Conservation (phyloP, 2,113 vertebrate genomes). For the Percina caprodes region DNA sequence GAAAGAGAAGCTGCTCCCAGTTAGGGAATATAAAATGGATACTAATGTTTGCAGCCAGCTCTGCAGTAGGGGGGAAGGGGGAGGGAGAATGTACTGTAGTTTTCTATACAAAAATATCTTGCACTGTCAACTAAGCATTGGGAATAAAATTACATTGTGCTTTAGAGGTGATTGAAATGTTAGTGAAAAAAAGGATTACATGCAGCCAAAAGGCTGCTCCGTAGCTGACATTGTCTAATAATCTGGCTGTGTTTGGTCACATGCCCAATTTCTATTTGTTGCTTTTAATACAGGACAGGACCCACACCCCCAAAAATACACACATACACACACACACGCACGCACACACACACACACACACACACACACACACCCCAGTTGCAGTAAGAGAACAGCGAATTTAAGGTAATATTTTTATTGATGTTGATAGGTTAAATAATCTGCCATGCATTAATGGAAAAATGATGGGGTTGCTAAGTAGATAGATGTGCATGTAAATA, state of each 20-base stretch:
- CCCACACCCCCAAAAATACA: no score
- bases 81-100: slow-evolving; percentile 49
- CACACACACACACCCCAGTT: slow-evolving; percentile 3
- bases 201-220: slow-evolving; percentile 50
- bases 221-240: slow-evolving; percentile 39
- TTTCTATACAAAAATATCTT: slow-evolving; percentile 74
- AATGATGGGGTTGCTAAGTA: slow-evolving; percentile 80
- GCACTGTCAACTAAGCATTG: slow-evolving; percentile 81
- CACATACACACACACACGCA: not conserved
- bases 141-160: slow-evolving; percentile 71
- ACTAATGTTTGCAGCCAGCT: slow-evolving; percentile 74
- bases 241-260: slow-evolving; percentile 54
- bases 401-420: slow-evolving; percentile 62
- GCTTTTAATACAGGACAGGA: slow-evolving; percentile 11
- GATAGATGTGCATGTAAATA: slow-evolving; percentile 81
- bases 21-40: slow-evolving; percentile 73
- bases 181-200: slow-evolving; percentile 60
- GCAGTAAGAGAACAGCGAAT: slow-evolving; percentile 44
- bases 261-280: slow-evolving; percentile 52
- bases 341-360: no score
- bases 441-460: slow-evolving; percentile 82
- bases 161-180: slow-evolving; percentile 74
- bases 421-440: slow-evolving; percentile 77
- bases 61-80: slow-evolving; percentile 47
- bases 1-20: slow-evolving; percentile 59